Base-by-base conservation (phyloP, 2,797 vertebrate species). In the Bufotes viridis region DNA sequence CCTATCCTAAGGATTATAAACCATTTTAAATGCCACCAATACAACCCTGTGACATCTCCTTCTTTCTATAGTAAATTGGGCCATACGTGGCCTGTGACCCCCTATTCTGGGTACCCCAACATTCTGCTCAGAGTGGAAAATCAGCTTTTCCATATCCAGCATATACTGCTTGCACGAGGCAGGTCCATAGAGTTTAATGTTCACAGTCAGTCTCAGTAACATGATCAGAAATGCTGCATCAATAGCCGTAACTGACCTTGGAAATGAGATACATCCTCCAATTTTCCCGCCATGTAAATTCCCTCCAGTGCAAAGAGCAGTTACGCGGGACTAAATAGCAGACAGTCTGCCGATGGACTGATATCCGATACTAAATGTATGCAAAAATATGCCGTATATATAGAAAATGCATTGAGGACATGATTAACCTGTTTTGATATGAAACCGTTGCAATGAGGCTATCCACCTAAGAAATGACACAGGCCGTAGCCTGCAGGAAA, bases 241-340 rank as follows among this genome's bases (percentile, higher is more conserved):
- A 60, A 81, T 81, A 81, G 49, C 57, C 60, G 10, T 13, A 81
- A 60, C 26, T 18, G 17, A 49, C 79, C 79, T 20, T 63, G 79
- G 55, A 58, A 81, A 81, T 81, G 79, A 81, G 58, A 81, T 63
- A 26, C 79, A 63, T 81, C 26, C 24, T 61, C 24, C 57, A 81
- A 34, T 60, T 42, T 81, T 60, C 79, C 79, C 20, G 57, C 79
- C 57, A 63, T 34, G 60, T 63, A 61, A 63, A 63, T 93, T 51
- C 75, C 75, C 75, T 55, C 75, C 17, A n/a, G 72, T 20, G 18
- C 17, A 34, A 74, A 74, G 34, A 10, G 20, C 18, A 78, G 24
- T 24, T 24, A 7, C 51, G 20, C 3, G 22, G 51, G 22, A n/a
- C 75, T n/a, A 14, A 53, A 78, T 1, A 78, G 49, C 75, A 55